Percentiles rank a stretch among this genome's conserved stretches.
Conservation (phyloP, 2,888 invertebrate genomes). For the Aleiodes alternator region DNA sequence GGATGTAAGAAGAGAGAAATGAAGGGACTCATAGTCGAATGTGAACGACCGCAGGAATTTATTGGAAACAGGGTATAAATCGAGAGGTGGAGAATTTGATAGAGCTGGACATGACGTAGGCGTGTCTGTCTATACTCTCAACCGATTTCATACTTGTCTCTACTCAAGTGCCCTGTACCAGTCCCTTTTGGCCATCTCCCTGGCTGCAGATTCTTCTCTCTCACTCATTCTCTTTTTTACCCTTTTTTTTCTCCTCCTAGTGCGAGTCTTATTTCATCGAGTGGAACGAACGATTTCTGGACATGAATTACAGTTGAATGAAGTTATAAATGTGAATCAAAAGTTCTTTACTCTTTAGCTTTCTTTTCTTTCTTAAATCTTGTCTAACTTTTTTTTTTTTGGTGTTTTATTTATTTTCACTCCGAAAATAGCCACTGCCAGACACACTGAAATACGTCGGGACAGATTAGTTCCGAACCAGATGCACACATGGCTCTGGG, state of each 20-base stretch:
- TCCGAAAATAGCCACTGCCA: constrained; percentile 21
- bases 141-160: constrained; percentile 38
- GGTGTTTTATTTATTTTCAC: constrained; percentile 8
- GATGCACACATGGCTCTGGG: constrained; percentile 22
- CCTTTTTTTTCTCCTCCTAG: no score
- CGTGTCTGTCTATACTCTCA: constrained; percentile 46
- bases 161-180: constrained; percentile 19
- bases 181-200: constrained; percentile 1
- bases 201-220: no score
- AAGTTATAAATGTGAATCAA: constrained; percentile 27
- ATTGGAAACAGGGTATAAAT: constrained; percentile 42
- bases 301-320: constrained; percentile 22
- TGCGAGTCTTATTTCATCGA: neutral
- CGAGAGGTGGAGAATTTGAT: constrained; percentile 30
- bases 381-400: neutral
- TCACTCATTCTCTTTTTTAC: no score
- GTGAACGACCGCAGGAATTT: constrained; percentile 49
- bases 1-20: constrained; percentile 14
- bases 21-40: constrained; percentile 34
- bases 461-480: constrained; percentile 30
- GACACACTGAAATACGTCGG: constrained; percentile 31
- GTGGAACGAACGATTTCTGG: constrained; percentile 3
- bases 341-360: neutral
- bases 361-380: neutral
- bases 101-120: constrained; percentile 46